These are phyloP conservation scores for Notolabrus celidotus DNA, from an alignment of 2,797 vertebrate species.

Conservation along the genomic window DNA sequence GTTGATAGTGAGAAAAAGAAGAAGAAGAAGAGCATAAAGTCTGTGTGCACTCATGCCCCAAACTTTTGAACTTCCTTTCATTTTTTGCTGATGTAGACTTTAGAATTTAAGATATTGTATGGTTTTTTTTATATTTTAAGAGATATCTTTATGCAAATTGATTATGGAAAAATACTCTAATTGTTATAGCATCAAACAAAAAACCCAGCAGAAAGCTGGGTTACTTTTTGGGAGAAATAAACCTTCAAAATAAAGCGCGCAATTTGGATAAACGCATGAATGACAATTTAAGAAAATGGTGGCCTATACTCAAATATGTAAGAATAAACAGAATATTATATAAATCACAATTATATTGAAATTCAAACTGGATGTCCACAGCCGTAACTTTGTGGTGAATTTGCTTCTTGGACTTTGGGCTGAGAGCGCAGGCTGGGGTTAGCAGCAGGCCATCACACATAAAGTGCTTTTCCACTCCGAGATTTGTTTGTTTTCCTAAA, in stretches of 20 bases:
- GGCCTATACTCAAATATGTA: background rate
- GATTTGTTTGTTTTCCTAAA: conserved; percentile 79
- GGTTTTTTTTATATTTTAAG: too few relatives aligned
- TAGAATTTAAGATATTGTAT: background rate
- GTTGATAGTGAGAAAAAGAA: background rate
- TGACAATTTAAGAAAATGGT: background rate
- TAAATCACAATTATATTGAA: too few relatives aligned
- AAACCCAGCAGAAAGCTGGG: background rate
- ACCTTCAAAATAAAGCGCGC: background rate
- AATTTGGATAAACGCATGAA: background rate
- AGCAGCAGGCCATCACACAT: conserved; percentile 67
- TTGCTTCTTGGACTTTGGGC: conserved; percentile 37
- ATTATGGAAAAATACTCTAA: background rate
- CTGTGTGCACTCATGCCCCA: background rate
- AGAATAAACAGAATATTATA: background rate
- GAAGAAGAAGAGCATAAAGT: background rate
- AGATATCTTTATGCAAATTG: too few relatives aligned
- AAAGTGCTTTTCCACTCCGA: conserved; percentile 66
- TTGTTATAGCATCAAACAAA: background rate
- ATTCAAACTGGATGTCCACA: background rate
- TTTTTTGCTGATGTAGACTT: background rate
- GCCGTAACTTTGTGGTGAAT: conserved; percentile 30
- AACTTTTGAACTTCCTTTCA: background rate
- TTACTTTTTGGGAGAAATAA: background rate
- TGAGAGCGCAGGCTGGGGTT: conserved; percentile 31